Base-by-base conservation (phyloP, 2,888 invertebrate species). In the Synanthedon myopaeformis region DNA sequence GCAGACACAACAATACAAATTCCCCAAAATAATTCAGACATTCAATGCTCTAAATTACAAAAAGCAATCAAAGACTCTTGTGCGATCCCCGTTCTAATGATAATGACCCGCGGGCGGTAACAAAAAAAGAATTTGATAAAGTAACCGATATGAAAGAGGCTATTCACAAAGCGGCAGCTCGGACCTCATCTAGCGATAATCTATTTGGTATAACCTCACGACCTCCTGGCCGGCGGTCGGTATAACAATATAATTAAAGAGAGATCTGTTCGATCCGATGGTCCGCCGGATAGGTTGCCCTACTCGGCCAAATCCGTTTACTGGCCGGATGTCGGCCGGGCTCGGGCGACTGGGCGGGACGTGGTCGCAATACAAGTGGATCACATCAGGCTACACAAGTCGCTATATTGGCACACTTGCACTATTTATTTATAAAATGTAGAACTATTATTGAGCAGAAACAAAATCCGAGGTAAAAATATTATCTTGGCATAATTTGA, bases 161-260 rank as follows among this genome's bases (percentile, higher is more conserved):
- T 64, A 68, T 69, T 65, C 67, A 69, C 62, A 66, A 57, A 77
- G 77, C 81, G 76, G 80, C 79, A 79, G 79, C 79, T 67, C 63
- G 67, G 68, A 53, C 67, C 70, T 72, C 77, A 73, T 79, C 79
- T 75, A 74, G 65, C 83, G 86, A 86, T 86, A 84, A 86, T 86
- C 85, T 86, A 82, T 85, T 85, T 84, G 77, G 79, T 80, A 70
- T 85, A 83, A 87, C 86, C 87, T 79, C 85, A 78, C 86, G 87
- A 87, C 86, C 86, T 78, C 78, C 72, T 69, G 69, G 66, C 64
- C 61, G 69, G 66, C 70, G 70, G 72, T 70, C 74, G 74, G 67
- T 74, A 78, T 82, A 82, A 87, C 86, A 84, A 86, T 86, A 86
- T 87, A 85, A 87, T 87, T 87, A 87, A 85, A 86, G 81, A 76